Evolutionary conservation across 2,113 vertebrate species (phyloP).

Genomic region (Sphyrna mokarran): DNA sequence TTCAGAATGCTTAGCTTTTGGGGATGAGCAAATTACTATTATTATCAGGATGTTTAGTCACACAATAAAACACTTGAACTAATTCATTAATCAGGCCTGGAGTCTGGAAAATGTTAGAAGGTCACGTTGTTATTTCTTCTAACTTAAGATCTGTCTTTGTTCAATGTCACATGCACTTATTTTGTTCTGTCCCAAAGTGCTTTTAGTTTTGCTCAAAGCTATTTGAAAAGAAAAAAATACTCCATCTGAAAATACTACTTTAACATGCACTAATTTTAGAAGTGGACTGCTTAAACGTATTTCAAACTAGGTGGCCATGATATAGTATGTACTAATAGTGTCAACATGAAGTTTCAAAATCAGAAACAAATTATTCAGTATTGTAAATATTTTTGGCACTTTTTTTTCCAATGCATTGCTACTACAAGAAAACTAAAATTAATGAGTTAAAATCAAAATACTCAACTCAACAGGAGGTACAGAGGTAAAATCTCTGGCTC

Average conservation of each 20-base stretch:
- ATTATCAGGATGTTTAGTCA: background rate
- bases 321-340: background rate
- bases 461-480: background rate
- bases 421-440: background rate
- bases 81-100: background rate
- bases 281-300: background rate
- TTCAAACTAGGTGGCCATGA: background rate
- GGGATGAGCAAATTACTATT: background rate
- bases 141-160: background rate
- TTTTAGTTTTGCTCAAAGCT: background rate
- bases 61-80: background rate
- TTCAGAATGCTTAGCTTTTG: background rate
- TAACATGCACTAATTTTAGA: background rate
- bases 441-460: background rate
- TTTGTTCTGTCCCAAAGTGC: background rate
- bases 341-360: background rate
- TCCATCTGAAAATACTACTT: background rate
- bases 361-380: background rate
- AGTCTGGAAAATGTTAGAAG: background rate
- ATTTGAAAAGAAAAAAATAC: background rate
- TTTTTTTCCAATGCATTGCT: background rate
- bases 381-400: background rate
- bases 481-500: background rate
- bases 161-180: background rate
- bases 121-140: background rate